Evolutionary conservation across 2,113 vertebrate genomes (phyloP).

Genomic region (Scytalopus superciliaris): DNA sequence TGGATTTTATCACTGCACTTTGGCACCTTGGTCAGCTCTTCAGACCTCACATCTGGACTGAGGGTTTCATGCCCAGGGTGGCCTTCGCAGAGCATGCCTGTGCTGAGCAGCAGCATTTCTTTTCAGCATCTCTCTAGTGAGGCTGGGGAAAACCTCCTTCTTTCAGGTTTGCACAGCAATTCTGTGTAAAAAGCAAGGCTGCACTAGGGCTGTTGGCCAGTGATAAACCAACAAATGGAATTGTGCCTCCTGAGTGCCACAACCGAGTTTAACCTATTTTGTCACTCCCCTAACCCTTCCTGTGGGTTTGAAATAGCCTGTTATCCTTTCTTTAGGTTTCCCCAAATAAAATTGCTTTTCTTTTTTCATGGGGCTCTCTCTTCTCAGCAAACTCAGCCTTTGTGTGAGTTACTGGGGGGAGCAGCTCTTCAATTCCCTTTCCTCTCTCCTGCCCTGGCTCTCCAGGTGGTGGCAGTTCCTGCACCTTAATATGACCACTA

Average conservation of each 20-base stretch:
- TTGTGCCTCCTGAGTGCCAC: neutral
- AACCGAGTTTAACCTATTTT: neutral
- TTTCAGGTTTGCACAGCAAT: neutral
- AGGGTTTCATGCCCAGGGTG: neutral
- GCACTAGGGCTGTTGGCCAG: neutral
- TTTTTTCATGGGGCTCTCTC: neutral
- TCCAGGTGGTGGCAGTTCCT: neutral
- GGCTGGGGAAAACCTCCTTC: neutral
- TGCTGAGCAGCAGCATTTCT: neutral
- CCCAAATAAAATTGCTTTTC: neutral
- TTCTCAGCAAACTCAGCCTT: neutral
- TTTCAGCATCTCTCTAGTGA: neutral
- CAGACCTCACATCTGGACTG: neutral
- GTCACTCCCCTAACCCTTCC: neutral
- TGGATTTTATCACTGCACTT: neutral
- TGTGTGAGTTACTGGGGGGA: neutral
- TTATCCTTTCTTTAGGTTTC: neutral
- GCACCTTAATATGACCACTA: neutral
- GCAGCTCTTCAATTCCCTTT: neutral
- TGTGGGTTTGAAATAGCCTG: neutral
- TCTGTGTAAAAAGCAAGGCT: neutral
- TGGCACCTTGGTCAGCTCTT: neutral
- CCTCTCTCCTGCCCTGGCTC: neutral
- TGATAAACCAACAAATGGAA: neutral
- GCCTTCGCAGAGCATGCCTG: neutral